Base-by-base conservation (phyloP, 2,113 vertebrate species). In the Marmota flaviventris region DNA sequence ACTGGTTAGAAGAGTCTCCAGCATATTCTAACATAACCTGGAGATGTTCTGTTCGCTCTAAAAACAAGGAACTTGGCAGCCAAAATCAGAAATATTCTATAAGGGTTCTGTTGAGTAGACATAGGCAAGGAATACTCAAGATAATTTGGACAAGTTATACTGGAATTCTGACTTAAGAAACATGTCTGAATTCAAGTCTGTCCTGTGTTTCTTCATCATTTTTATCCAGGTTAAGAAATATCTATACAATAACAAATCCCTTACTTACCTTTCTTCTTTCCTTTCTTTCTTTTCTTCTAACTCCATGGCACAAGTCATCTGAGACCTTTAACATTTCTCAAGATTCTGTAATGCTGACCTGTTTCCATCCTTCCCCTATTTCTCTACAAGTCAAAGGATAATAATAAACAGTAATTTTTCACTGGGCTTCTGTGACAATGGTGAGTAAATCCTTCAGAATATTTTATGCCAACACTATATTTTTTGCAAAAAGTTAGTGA, bases 321-420 rank as follows among this genome's bases (percentile, higher is more conserved):
- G 48, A 91, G 72, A 42, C 14, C 17, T 78, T 85, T 56, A 93
- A 61, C 83, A 87, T 29, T 89, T 90, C 58, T 70, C 63, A 75
- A 86, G 14, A 69, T 75, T 87, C 37, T 69, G 27, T 17, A 89
- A 45, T 75, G 32, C 16, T 89, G n/a, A 77, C 14, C 51, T 51
- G 1, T 83, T 77, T 78, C 34, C 34, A 34, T 42, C 12, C 29
- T 78, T 53, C 12, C 29, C 89, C 1, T 48, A 84, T 78, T 92
- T 61, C 37, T 95, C 61, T 73, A 51, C 18, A 82, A 77, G 27
- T n/a, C 61, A 70, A 81, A 82, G 67, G 12, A 81, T 81, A 61
- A 56, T 27, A 8, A 17, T 37, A 87, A 27, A 48, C 0, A 63
- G 22, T 56, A 51, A 90, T 39, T 82, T 93, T 24, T 85, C 32